Evolutionary conservation across 92 coral and sea anemone genomes (phyloP).

Genomic region (Palythoa caribaeorum): DNA sequence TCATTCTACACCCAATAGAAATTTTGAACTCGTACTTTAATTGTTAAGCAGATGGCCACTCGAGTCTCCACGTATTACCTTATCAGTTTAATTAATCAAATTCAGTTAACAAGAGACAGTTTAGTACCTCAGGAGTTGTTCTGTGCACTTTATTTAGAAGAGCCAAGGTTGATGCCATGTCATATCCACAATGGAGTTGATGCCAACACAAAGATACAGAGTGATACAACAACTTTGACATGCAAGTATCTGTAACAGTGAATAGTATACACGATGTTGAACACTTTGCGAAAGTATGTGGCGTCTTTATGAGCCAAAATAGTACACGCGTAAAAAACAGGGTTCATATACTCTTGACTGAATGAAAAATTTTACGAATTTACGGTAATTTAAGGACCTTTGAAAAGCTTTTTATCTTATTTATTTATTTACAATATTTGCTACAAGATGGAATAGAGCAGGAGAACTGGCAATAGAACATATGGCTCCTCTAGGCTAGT

Average conservation of each 20-base stretch:
- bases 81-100: no score
- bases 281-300: not conserved
- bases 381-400: no score
- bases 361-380: no score
- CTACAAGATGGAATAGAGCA: no score
- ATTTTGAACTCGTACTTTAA: no score
- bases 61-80: no score
- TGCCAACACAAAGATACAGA: slow-evolving; percentile 73
- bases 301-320: not conserved
- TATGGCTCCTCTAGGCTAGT: no score
- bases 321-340: not conserved
- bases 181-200: slow-evolving; percentile 63
- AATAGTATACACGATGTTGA: not conserved
- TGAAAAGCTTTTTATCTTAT: no score
- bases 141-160: slow-evolving; percentile 63
- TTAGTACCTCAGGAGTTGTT: slow-evolving; percentile 57
- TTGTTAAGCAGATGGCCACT: no score
- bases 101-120: not conserved
- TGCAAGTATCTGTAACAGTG: slow-evolving; percentile 26
- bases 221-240: slow-evolving; percentile 65
- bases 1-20: no score
- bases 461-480: no score
- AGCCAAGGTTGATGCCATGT: slow-evolving; percentile 70
- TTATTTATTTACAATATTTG: no score
- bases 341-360: not conserved